Percentiles rank a stretch among this genome's conserved stretches.
Evolutionary conservation across 2,888 invertebrate species (phyloP).

Genomic region (Onthophagus sagittarius): DNA sequence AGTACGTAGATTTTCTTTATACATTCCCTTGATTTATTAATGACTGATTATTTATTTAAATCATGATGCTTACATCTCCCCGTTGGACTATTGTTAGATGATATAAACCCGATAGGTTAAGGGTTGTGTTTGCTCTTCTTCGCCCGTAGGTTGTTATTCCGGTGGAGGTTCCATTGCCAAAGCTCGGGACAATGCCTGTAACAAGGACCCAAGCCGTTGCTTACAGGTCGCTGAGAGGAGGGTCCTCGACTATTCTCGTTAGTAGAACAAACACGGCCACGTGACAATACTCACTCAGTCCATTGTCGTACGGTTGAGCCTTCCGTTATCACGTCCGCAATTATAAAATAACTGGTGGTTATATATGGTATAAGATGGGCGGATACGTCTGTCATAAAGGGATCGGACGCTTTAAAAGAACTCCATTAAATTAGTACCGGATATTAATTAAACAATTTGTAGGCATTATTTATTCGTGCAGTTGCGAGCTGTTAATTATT

Average conservation of each 20-base stretch:
- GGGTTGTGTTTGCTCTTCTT: conserved; percentile 12
- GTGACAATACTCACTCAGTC: conserved; percentile 32
- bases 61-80: background rate
- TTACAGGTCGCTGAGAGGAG: conserved; percentile 8
- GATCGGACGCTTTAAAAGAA: background rate
- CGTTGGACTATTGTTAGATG: background rate
- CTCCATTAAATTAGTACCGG: background rate
- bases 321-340: conserved; percentile 29
- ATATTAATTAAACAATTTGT: background rate
- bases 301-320: conserved; percentile 27
- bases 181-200: conserved; percentile 10
- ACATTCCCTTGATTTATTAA: background rate
- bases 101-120: conserved; percentile 7
- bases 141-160: background rate
- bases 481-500: background rate
- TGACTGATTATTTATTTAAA: background rate
- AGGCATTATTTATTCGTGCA: background rate
- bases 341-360: conserved; percentile 29
- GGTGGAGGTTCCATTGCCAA: background rate
- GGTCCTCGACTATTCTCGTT: conserved; percentile 29
- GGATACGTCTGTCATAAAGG: background rate
- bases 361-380: background rate
- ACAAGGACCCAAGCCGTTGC: conserved; percentile 13
- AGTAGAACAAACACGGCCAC: conserved; percentile 35
- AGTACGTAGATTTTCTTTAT: background rate